A percentile compares a stretch with the other conserved stretches of the same genome.
phyloP scores from a whole-genome alignment of 2,797 vertebrate genomes.

The Morelia viridis region DNA sequence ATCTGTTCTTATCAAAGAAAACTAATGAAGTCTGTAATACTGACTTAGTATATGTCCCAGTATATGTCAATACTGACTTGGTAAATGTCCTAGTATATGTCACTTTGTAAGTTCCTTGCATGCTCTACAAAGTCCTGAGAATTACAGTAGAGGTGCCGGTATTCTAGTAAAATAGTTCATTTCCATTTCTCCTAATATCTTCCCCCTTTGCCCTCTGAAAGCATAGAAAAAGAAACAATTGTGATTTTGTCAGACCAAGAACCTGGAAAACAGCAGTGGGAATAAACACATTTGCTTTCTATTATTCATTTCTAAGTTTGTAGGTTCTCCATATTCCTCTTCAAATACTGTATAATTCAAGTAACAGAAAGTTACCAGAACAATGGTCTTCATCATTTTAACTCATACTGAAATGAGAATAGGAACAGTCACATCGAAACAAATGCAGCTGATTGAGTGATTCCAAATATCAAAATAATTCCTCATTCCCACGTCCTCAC shows the following conservation, averaged over 20 bases:
- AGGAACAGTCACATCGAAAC: not conserved
- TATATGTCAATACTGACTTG: slow-evolving; percentile 10
- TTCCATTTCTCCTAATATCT: not conserved
- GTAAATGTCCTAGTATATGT: slow-evolving; percentile 17
- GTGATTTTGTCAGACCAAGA: not conserved
- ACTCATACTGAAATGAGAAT: not conserved
- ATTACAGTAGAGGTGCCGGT: not conserved
- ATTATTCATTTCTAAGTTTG: not conserved
- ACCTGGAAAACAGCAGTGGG: not conserved
- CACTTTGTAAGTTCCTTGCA: slow-evolving; percentile 30
- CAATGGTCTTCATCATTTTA: not conserved
- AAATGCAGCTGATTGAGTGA: not conserved
- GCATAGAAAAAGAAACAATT: not conserved
- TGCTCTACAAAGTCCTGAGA: not conserved
- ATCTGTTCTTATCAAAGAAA: slow-evolving; percentile 44
- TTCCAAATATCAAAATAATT: not conserved
- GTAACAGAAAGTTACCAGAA: not conserved
- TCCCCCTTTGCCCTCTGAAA: not conserved
- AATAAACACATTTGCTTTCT: slow-evolving; percentile 5
- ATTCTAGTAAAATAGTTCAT: not conserved
- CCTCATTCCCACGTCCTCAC: not conserved
- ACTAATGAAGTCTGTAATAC: slow-evolving; percentile 6
- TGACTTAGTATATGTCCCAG: not conserved
- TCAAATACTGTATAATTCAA: not conserved
- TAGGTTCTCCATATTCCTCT: not conserved